Evolutionary conservation across 2,113 vertebrate species (phyloP).

Genomic region (Anser brachyrhynchus): DNA sequence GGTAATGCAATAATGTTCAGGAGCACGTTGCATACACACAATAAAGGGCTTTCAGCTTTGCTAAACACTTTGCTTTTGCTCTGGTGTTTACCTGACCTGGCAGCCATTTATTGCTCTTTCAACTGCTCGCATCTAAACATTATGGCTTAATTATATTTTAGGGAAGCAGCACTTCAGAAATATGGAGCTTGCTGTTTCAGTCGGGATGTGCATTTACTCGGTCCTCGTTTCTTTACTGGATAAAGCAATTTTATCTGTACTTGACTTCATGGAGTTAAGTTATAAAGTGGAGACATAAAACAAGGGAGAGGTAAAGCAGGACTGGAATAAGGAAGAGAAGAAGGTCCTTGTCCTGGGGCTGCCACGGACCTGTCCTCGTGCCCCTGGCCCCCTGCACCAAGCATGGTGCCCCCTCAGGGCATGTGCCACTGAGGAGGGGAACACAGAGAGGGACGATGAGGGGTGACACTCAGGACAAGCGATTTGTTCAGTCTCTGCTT

Average conservation of each 20-base stretch:
- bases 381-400: background rate
- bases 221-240: background rate
- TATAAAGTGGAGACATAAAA: background rate
- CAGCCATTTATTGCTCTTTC: constrained; percentile 54
- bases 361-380: rapidly evolving
- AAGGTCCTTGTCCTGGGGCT: rapidly evolving
- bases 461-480: rapidly evolving
- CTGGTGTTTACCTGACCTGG: constrained; percentile 33
- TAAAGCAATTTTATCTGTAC: constrained; percentile 5
- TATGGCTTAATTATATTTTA: constrained; percentile 58
- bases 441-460: background rate
- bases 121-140: constrained; percentile 15
- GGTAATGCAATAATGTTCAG: background rate
- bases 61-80: background rate
- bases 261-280: background rate
- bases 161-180: constrained; percentile 1
- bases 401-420: background rate
- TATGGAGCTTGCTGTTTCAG: background rate
- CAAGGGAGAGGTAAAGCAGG: background rate
- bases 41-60: constrained; percentile 7
- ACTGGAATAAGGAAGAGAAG: background rate
- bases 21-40: background rate
- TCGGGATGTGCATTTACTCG: background rate
- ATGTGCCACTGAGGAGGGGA: rapidly evolving
- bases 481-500: background rate